phyloP scores from a whole-genome alignment of 2,113 vertebrate genomes.

The Cyanocitta stelleri region DNA sequence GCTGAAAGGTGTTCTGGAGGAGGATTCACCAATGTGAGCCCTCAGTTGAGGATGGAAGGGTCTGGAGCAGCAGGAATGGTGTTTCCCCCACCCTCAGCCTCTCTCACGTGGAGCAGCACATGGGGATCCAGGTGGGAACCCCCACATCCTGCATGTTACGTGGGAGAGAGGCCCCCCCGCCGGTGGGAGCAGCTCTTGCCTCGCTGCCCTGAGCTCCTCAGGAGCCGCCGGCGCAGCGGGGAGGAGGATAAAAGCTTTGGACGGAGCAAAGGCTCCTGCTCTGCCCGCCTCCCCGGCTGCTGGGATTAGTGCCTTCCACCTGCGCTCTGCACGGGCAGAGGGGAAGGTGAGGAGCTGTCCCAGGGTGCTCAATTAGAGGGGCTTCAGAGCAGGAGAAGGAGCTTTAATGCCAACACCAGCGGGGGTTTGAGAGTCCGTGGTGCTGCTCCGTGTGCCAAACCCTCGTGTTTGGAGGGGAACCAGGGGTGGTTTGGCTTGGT shows the following conservation, averaged over 20 bases:
- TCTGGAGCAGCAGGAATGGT: not conserved
- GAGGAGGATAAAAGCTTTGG: not conserved
- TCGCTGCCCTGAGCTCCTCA: not conserved
- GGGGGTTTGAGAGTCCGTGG: not conserved
- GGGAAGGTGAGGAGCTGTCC: not conserved
- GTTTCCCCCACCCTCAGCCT: not conserved
- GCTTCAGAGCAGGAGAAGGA: not conserved
- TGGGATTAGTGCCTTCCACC: not conserved
- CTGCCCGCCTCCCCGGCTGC: not conserved
- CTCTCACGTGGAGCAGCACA: not conserved
- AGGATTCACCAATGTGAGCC: fast-evolving
- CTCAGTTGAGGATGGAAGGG: not conserved
- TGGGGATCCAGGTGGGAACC: not conserved
- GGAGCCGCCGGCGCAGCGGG: fast-evolving
- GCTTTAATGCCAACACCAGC: fast-evolving
- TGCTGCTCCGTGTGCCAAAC: not conserved
- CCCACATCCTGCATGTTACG: fast-evolving
- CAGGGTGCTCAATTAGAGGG: not conserved
- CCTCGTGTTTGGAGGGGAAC: fast-evolving
- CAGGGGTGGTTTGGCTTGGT: fast-evolving
- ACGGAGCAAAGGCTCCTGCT: not conserved
- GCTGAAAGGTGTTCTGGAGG: not conserved
- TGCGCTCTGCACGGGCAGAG: fast-evolving
- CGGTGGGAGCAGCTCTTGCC: fast-evolving
- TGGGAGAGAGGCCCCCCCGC: fast-evolving